Percentiles rank a stretch among this genome's conserved stretches.
These are phyloP conservation scores for Apistogramma diplotaenia DNA, from an alignment of 2,113 vertebrate species.

Conservation along the genomic window DNA sequence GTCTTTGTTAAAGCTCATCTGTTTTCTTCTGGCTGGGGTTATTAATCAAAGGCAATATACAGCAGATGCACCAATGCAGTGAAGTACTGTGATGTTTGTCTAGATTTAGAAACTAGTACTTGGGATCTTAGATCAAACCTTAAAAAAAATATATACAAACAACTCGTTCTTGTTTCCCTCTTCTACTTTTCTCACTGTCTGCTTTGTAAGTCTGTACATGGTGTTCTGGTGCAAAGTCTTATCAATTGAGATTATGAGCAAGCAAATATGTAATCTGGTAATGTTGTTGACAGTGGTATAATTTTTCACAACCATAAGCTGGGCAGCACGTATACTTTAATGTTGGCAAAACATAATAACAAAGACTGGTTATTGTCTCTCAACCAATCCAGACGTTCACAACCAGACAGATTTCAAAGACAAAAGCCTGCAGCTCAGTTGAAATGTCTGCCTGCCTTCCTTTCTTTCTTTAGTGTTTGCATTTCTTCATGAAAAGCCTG, in stretches of 20 bases:
- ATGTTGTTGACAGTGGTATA: not conserved
- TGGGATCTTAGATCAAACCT: not conserved
- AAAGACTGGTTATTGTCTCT: not conserved
- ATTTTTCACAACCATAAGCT: not conserved
- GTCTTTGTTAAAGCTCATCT: not conserved
- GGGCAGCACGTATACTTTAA: not conserved
- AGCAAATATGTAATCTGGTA: not conserved
- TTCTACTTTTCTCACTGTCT: not conserved
- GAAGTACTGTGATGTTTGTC: not conserved
- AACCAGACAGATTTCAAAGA: not conserved
- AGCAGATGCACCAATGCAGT: not conserved
- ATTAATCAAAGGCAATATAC: not conserved
- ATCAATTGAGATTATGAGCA: not conserved
- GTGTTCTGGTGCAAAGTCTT: not conserved
- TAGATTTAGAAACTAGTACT: not conserved
- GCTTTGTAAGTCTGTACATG: not conserved
- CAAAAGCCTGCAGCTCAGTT: not conserved
- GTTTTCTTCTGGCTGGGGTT: not conserved
- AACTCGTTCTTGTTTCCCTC: not conserved
- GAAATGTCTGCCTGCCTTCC: not conserved
- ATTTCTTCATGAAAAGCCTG: constrained; percentile 19
- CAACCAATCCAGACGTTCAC: not conserved
- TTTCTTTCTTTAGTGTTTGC: constrained; percentile 1
- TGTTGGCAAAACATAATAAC: not conserved
- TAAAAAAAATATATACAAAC: too few species aligned